These are phyloP conservation scores for Ectemnius continuus DNA, from an alignment of 2,888 invertebrate genomes.

Conservation along the genomic window DNA sequence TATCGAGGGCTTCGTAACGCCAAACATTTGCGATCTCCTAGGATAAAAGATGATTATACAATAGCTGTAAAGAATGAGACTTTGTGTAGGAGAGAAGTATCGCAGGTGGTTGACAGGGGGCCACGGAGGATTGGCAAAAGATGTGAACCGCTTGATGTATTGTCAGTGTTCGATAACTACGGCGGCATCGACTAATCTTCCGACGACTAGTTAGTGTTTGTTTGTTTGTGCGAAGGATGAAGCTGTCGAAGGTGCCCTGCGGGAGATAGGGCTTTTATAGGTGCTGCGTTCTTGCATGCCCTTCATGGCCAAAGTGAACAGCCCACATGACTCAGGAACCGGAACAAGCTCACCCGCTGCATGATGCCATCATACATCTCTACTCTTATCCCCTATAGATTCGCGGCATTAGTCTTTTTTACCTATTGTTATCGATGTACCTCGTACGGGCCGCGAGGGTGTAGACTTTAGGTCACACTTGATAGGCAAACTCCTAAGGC, in stretches of 20 bases:
- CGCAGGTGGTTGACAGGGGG: not conserved
- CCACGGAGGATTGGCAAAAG: not conserved
- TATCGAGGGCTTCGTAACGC: too few species aligned
- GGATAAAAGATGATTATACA: too few species aligned
- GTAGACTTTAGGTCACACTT: too few species aligned
- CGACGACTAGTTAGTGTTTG: conserved; percentile 74
- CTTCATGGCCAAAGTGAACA: conserved; percentile 64
- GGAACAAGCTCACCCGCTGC: conserved; percentile 66
- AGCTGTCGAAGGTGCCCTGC: conserved; percentile 95
- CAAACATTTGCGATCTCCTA: too few species aligned
- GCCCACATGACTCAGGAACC: conserved; percentile 65
- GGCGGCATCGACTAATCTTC: conserved; percentile 42
- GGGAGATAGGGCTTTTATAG: conserved; percentile 95
- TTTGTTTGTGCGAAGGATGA: conserved; percentile 86
- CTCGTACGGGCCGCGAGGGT: too few species aligned
- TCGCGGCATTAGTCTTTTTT: conserved; percentile 45
- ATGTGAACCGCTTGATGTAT: conserved; percentile 23
- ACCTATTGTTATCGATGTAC: not conserved
- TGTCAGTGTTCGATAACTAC: conserved; percentile 46
- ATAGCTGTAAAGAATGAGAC: too few species aligned
- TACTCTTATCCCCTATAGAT: conserved; percentile 49
- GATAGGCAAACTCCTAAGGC: too few species aligned
- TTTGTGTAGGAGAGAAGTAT: too few species aligned
- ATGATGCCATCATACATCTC: conserved; percentile 67
- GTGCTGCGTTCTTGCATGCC: conserved; percentile 65